These are phyloP conservation scores for Anableps anableps DNA, from an alignment of 2,797 vertebrate genomes.

Conservation along the genomic window DNA sequence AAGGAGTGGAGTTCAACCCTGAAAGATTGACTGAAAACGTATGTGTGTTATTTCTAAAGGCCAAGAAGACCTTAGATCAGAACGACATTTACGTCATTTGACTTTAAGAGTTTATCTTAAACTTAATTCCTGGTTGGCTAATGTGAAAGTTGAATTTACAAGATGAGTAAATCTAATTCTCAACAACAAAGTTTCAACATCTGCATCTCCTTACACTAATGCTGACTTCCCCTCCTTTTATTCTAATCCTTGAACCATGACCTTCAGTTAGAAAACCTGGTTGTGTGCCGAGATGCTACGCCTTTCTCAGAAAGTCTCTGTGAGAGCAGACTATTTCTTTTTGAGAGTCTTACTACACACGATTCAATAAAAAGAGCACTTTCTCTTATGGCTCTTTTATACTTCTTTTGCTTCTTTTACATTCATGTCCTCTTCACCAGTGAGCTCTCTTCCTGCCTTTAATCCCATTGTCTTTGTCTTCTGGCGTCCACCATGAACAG, in stretches of 20 bases:
- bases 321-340: slow-evolving; percentile 3
- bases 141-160: slow-evolving; percentile 28
- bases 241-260: slow-evolving; percentile 18
- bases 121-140: slow-evolving; percentile 29
- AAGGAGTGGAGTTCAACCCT: not conserved
- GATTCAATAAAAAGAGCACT: slow-evolving; percentile 26
- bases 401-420: slow-evolving; percentile 1
- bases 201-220: slow-evolving; percentile 33
- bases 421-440: not conserved
- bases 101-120: slow-evolving; percentile 17
- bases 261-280: slow-evolving; percentile 34
- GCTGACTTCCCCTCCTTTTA: slow-evolving; percentile 18
- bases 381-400: slow-evolving; percentile 2
- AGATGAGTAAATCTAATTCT: slow-evolving; percentile 34
- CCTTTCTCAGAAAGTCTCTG: slow-evolving; percentile 1
- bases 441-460: slow-evolving; percentile 34
- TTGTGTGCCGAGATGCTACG: slow-evolving; percentile 12
- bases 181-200: slow-evolving; percentile 27
- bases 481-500: slow-evolving; percentile 34
- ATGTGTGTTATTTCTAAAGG: not conserved
- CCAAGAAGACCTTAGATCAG: slow-evolving; percentile 4
- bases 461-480: slow-evolving; percentile 43
- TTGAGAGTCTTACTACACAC: slow-evolving; percentile 22
- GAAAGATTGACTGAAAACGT: not conserved
- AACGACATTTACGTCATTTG: not conserved